Conservation (phyloP, 2,113 vertebrate genomes). For the Eulemur macaco region DNA sequence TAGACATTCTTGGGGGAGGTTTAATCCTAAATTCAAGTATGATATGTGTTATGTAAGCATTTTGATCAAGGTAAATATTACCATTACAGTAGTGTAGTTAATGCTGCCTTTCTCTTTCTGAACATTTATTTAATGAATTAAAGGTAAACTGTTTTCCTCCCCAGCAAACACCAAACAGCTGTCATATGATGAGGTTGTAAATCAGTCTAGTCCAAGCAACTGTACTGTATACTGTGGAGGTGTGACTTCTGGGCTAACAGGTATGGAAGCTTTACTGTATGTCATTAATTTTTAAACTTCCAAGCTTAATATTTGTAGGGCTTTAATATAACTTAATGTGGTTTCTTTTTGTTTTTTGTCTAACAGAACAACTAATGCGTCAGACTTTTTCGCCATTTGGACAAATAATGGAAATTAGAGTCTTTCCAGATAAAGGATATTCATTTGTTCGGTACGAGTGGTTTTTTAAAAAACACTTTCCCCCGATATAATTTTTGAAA, state of each 20-base stretch:
- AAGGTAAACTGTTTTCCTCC: constrained; percentile 44
- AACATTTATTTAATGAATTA: constrained; percentile 40
- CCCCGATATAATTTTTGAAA: constrained; percentile 5
- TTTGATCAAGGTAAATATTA: constrained; percentile 56
- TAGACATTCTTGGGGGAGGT: constrained; percentile 50
- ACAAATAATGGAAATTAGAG: constrained; percentile 97
- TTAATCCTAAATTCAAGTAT: constrained; percentile 49
- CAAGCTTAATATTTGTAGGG: constrained; percentile 1
- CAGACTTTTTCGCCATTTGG: constrained; percentile 98
- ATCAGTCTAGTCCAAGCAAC: constrained; percentile 97
- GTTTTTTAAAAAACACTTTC: background rate
- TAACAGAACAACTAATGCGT: constrained; percentile 97
- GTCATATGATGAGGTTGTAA: constrained; percentile 97
- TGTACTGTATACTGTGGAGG: constrained; percentile 98
- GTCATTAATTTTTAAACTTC: constrained; percentile 6
- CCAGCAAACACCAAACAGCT: constrained; percentile 94
- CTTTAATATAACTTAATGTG: background rate
- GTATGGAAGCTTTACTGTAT: constrained; percentile 76
- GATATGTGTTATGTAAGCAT: constrained; percentile 36
- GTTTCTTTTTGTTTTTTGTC: constrained; percentile 47
- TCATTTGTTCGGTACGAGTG: constrained; percentile 94
- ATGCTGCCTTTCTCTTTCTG: constrained; percentile 42
- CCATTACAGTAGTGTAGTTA: constrained; percentile 39
- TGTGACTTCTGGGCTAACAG: constrained; percentile 95
- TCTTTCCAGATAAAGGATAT: constrained; percentile 99